Conservation (phyloP, 2,797 vertebrate species). For the Macroramphosus scolopax region DNA sequence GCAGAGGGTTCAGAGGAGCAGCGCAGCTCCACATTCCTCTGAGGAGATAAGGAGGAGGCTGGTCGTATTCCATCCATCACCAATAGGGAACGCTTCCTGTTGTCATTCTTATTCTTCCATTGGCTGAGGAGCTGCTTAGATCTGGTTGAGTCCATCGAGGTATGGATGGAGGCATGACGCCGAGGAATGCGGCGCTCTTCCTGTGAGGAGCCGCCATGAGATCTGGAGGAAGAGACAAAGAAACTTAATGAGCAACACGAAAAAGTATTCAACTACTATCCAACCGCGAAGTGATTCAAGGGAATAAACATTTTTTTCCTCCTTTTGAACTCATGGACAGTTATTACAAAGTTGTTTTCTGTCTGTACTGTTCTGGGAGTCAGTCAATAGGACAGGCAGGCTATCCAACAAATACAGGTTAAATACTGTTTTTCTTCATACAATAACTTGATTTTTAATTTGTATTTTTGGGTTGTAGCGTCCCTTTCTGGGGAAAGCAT, state of each 20-base stretch:
- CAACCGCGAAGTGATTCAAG: no score
- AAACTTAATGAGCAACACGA: not conserved
- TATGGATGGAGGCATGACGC: constrained; percentile 87
- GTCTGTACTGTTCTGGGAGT: no score
- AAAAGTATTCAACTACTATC: no score
- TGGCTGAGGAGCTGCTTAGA: constrained; percentile 95
- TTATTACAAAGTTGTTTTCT: no score
- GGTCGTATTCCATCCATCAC: constrained; percentile 86
- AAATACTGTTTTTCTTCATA: no score
- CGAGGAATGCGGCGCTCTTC: constrained; percentile 85
- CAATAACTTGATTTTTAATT: no score
- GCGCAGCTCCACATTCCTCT: constrained; percentile 86
- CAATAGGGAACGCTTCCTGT: constrained; percentile 88
- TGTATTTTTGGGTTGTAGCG: no score
- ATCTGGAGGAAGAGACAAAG: constrained; percentile 44
- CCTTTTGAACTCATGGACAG: no score
- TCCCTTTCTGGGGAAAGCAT: no score
- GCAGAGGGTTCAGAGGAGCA: constrained; percentile 88
- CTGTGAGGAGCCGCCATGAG: constrained; percentile 76
- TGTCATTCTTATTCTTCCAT: constrained; percentile 95
- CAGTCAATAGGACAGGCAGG: no score
- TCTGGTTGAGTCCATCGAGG: constrained; percentile 93
- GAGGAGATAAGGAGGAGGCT: constrained; percentile 81
- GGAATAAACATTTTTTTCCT: no score
- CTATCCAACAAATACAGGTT: no score